Conservation (phyloP, 1,140 invertebrate species). For the Periplaneta americana region DNA sequence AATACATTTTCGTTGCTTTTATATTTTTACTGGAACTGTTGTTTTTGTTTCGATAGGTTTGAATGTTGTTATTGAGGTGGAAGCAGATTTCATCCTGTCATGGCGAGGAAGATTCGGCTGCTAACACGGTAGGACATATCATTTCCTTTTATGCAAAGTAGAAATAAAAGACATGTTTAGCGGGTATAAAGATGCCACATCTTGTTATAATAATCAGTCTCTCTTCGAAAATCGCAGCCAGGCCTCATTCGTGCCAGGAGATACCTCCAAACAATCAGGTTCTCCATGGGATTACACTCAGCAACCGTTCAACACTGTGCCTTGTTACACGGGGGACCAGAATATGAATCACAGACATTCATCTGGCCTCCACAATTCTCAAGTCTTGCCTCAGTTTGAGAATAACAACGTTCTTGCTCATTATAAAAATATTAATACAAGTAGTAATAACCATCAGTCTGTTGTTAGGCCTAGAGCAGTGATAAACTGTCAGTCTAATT, state of each 20-base stretch:
- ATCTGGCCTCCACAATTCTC: background rate
- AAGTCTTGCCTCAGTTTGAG: background rate
- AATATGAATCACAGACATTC: background rate
- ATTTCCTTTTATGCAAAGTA: background rate
- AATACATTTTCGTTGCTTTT: background rate
- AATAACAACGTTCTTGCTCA: background rate
- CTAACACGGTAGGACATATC: background rate
- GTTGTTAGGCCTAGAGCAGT: conserved; percentile 10
- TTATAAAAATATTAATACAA: background rate
- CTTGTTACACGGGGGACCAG: conserved; percentile 5
- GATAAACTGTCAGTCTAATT: conserved; percentile 8
- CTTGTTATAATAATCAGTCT: conserved; percentile 1
- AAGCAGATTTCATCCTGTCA: conserved; percentile 3
- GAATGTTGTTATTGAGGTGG: background rate
- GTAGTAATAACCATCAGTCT: background rate
- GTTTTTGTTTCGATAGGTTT: background rate
- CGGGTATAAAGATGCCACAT: conserved; percentile 6
- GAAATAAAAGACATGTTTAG: conserved; percentile 10
- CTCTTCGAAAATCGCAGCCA: conserved; percentile 7
- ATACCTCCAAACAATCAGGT: conserved; percentile 4
- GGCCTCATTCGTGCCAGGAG: background rate
- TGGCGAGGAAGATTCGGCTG: background rate
- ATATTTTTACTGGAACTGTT: background rate
- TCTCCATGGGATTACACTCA: conserved; percentile 7
- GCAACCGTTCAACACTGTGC: background rate